Base-by-base conservation (phyloP, 2,797 vertebrate species). In the Capromys pilorides region DNA sequence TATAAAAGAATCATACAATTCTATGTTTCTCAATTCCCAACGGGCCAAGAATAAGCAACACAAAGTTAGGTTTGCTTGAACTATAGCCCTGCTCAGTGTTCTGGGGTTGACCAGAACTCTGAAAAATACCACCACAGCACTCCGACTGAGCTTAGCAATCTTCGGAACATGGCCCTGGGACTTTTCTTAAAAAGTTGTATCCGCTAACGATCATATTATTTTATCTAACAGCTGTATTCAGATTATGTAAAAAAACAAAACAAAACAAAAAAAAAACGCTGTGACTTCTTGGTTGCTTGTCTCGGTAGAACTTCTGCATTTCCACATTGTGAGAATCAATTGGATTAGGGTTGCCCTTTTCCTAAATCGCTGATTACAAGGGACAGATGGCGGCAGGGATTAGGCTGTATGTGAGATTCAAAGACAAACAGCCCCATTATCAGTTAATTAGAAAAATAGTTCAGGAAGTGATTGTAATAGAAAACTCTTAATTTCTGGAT, bases 1-100 rank as follows among this genome's bases (percentile, higher is more conserved):
- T 84, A 87, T 93, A 92, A 91, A 84, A 57, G 69, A 95, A 77
- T 57, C 86, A 64, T 1, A 91, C 41, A 66, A 92, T 69, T 80
- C 31, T 18, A 11, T 86, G 77, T 39, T 91, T 95, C 54, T 86
- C 80, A 86, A 7, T 77, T 73, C 41, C 51, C 57, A 92, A 67
- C 62, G 71, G 39, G 64, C 22, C 28, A 78, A 79, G 51, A 83
- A 62, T 88, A 62, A 94, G 80, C 75, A 92, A 86, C 59, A 89
- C 41, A 80, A 80, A 96, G 88, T 66, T 88, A 91, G 9, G 22
- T 24, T 86, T 89, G 33, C 51, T 75, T 80, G 45, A 59, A 88
- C 36, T 59, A 49, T 0, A 75, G 28, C 33, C 24, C 86, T 64
- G 49, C 13, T 86, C 24, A 8, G 22, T 24, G 80, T 86, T 91